These are phyloP conservation scores for Pinna nobilis DNA, from an alignment of 1,140 invertebrate genomes.

Conservation along the genomic window DNA sequence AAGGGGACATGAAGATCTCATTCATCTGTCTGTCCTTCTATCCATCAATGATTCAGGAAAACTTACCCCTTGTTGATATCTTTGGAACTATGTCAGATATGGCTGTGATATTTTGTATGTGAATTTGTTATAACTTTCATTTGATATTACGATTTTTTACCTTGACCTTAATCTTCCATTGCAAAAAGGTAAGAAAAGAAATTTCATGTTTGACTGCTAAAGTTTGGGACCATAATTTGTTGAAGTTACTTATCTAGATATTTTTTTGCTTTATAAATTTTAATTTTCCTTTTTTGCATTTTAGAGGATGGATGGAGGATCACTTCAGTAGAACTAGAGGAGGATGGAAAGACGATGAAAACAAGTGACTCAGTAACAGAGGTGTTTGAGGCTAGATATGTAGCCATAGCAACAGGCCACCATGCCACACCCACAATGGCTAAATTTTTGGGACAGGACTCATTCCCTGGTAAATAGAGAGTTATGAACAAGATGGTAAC, in stretches of 20 bases:
- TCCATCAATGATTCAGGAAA: no score
- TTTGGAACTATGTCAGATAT: no score
- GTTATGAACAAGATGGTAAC: background rate
- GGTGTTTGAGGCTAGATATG: slow-evolving; percentile 48
- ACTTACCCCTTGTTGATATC: no score
- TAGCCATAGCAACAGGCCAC: slow-evolving; percentile 70
- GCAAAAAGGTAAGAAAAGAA: no score
- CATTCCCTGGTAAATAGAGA: slow-evolving; percentile 64
- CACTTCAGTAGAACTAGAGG: slow-evolving; percentile 44
- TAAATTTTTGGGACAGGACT: slow-evolving; percentile 65
- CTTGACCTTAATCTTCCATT: no score
- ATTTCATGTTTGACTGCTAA: no score
- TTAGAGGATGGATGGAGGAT: slow-evolving; percentile 54
- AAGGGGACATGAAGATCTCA: no score
- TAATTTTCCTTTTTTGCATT: background rate
- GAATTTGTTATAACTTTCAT: no score
- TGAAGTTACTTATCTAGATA: background rate
- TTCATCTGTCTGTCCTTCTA: no score
- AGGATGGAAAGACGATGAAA: slow-evolving; percentile 51
- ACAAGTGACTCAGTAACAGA: slow-evolving; percentile 34
- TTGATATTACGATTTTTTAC: no score
- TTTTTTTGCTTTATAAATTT: background rate
- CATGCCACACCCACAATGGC: slow-evolving; percentile 66
- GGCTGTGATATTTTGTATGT: no score
- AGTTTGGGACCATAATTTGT: no score